A percentile compares a stretch with the other conserved stretches of the same genome.
Evolutionary conservation across 2,888 invertebrate species (phyloP).

Genomic region (Xylota segnis): DNA sequence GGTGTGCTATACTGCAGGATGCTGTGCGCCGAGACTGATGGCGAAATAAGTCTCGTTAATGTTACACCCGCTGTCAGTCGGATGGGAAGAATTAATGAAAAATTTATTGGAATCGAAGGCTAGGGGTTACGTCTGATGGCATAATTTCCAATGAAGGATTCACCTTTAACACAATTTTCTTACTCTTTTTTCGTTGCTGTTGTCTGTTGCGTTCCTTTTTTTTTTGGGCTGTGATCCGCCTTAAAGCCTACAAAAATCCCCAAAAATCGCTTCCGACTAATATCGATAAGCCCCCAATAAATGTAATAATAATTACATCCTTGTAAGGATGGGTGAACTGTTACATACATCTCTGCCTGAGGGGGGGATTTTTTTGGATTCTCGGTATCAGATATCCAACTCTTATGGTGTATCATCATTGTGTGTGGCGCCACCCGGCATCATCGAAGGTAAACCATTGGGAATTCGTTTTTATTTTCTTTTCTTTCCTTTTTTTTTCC

Average conservation of each 20-base stretch:
- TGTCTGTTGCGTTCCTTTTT: background rate
- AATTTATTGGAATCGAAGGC: conserved; percentile 71
- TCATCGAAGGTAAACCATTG: conserved; percentile 42
- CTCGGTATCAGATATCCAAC: conserved; percentile 46
- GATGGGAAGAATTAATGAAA: conserved; percentile 68
- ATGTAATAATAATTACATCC: conserved; percentile 74
- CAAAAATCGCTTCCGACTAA: conserved; percentile 62
- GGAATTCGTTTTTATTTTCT: conserved; percentile 38
- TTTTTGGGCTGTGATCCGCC: background rate
- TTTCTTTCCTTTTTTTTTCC: background rate
- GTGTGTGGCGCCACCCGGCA: conserved; percentile 24
- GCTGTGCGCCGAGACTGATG: conserved; percentile 52
- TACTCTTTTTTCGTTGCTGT: background rate
- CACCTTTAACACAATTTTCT: conserved; percentile 53
- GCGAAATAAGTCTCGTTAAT: conserved; percentile 73
- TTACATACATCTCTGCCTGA: conserved; percentile 36
- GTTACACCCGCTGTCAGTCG: conserved; percentile 71
- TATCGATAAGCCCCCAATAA: conserved; percentile 73
- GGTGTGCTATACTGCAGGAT: conserved; percentile 6
- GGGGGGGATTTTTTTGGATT: conserved; percentile 58
- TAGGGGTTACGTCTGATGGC: conserved; percentile 57
- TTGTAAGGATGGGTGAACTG: conserved; percentile 60
- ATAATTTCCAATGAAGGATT: conserved; percentile 70
- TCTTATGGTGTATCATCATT: conserved; percentile 23
- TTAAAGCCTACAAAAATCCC: conserved; percentile 40